These are phyloP conservation scores for Lateolabrax maculatus DNA, from an alignment of 2,797 vertebrate genomes.

Conservation along the genomic window DNA sequence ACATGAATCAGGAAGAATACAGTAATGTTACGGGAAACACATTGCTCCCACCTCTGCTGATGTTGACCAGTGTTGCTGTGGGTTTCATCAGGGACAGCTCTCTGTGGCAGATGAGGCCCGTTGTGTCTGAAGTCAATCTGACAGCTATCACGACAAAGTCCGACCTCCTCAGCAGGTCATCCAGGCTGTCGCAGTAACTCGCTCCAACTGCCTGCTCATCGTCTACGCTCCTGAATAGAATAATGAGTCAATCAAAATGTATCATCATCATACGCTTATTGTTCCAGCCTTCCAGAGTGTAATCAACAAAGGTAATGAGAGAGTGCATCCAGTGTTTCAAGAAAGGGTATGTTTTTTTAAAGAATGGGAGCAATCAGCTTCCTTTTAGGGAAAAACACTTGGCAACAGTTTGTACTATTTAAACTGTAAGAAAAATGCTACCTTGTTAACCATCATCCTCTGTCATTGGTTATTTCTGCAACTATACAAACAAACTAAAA, in stretches of 20 bases:
- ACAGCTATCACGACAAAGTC: slow-evolving; percentile 84
- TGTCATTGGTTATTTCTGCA: not conserved
- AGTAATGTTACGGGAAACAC: not conserved
- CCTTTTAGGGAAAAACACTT: not conserved
- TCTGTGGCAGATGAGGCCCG: slow-evolving; percentile 76
- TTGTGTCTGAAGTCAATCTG: slow-evolving; percentile 78
- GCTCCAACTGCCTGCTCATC: slow-evolving; percentile 82
- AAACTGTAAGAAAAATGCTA: not conserved
- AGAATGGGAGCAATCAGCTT: not conserved
- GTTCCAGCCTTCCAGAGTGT: not conserved
- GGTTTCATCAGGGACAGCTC: slow-evolving; percentile 87
- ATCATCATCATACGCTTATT: not conserved
- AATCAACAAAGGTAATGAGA: not conserved
- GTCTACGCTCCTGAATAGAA: slow-evolving; percentile 70
- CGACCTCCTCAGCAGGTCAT: slow-evolving; percentile 80
- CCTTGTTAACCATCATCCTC: not conserved
- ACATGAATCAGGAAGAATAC: not conserved
- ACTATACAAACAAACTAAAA: not conserved
- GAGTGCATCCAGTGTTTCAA: not conserved
- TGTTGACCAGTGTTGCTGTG: slow-evolving; percentile 83
- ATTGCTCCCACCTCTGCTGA: slow-evolving; percentile 83
- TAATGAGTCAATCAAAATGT: not conserved
- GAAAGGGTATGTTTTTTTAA: not conserved
- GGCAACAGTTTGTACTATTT: not conserved
- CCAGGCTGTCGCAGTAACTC: slow-evolving; percentile 79